Percentiles rank a stretch among this genome's conserved stretches.
These are phyloP conservation scores for Chiroxiphia lanceolata DNA, from an alignment of 2,797 vertebrate genomes.

Conservation along the genomic window DNA sequence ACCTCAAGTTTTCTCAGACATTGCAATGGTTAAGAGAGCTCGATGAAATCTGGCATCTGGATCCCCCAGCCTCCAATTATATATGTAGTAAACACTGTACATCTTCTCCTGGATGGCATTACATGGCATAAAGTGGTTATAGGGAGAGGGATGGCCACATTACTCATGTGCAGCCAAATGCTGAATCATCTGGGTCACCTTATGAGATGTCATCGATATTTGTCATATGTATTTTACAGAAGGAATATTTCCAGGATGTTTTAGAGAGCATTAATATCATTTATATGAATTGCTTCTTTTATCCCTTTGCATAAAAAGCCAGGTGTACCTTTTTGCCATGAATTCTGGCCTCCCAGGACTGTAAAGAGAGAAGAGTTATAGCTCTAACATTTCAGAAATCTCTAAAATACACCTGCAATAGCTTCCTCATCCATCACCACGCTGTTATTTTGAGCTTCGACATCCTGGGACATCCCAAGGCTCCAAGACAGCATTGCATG, in stretches of 20 bases:
- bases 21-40: neutral
- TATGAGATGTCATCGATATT: neutral
- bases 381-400: neutral
- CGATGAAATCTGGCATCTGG: neutral
- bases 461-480: neutral
- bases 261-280: slow-evolving; percentile 13
- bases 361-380: neutral
- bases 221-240: neutral
- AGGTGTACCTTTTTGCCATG: neutral
- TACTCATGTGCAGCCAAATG: neutral
- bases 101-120: neutral
- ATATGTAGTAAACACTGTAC: neutral
- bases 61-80: neutral
- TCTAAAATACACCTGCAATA: neutral
- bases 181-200: slow-evolving; percentile 1
- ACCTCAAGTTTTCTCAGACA: neutral
- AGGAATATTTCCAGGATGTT: slow-evolving; percentile 13
- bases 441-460: neutral
- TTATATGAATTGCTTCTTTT: slow-evolving; percentile 17
- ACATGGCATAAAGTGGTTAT: neutral
- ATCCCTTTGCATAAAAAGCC: slow-evolving; percentile 20
- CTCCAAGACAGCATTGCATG: neutral
- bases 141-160: neutral
- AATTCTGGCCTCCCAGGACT: neutral
- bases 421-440: neutral